Evolutionary conservation across 2,113 vertebrate genomes (phyloP), one percentile per base, ranked within the genome.

Genomic region (Heterocephalus glaber): DNA sequence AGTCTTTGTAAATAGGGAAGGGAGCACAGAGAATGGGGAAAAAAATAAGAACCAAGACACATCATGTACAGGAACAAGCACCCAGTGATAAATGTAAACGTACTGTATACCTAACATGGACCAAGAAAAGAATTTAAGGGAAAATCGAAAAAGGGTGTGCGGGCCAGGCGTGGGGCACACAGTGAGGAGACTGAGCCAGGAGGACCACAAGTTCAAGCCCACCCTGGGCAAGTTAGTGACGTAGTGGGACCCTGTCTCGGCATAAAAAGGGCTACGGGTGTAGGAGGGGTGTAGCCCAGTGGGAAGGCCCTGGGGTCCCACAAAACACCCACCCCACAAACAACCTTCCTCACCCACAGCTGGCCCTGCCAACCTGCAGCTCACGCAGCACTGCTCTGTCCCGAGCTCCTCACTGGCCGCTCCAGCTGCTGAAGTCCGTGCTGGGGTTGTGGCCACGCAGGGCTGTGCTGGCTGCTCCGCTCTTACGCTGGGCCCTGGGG

Each of bases 341-440:
- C n/a, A 41, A 38, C 66, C n/a, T 3, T 38, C 7, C 0, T 38
- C 66, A 70, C 68, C 2, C 65, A 16, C 0, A 2, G 30, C 66
- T n/a, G 58, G 58, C 33, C 47, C 38, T 38, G 65, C 81, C 82
- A 7, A 35, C 33, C 1, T 7, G 11, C 33, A 1, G 47, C 30
- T 3, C 24, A 1, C 4, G 56, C 26, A 3, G 4, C 16, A 3
- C 9, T 16, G 10, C 24, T 1, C 17, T 44, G 72, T 41, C 30
- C 88, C 2, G 56, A 20, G 56, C 56, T 58, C 56, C 17, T 52
- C 12, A 11, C 54, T 49, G 5, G 5, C 47, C 9, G 47, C 47
- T 49, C 47, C 47, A 17, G 17, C 56, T 4, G 56, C 56, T 58
- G 56, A 58, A 20, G 17, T 58, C 56, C 56, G 12, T 8, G 54